Conservation (phyloP, 2,113 vertebrate species). For the Saguinus imperator region DNA sequence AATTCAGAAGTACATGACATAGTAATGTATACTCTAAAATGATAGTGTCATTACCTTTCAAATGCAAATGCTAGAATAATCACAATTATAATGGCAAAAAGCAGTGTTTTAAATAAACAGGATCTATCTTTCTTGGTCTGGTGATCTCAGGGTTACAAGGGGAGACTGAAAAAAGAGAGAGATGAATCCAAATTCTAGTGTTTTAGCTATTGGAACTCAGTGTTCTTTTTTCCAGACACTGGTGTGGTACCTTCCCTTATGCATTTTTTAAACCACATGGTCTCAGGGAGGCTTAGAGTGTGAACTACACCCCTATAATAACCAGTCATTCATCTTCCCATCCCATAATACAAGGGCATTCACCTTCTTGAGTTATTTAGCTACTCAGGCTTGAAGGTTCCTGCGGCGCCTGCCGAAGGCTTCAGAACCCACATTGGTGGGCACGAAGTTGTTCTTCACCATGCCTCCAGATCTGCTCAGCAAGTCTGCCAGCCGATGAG, state of each 20-base stretch:
- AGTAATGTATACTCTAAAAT: neutral
- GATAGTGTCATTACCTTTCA: neutral
- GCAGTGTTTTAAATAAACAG: neutral
- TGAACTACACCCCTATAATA: neutral
- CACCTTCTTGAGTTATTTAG: constrained; percentile 80
- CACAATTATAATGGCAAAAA: neutral
- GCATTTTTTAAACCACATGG: neutral
- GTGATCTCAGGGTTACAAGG: neutral
- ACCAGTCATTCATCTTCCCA: neutral
- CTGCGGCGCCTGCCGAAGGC: constrained; percentile 91
- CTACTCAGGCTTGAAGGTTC: constrained; percentile 78
- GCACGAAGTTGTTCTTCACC: constrained; percentile 90
- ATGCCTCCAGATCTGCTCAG: constrained; percentile 94
- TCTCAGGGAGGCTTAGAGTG: neutral
- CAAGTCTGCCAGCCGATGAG: constrained; percentile 93
- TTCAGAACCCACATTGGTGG: constrained; percentile 92
- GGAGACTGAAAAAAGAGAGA: neutral
- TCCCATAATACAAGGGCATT: neutral
- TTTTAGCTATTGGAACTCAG: neutral
- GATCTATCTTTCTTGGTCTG: neutral
- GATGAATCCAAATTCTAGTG: neutral
- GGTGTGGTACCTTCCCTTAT: neutral
- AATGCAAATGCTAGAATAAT: neutral
- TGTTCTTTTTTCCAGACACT: neutral
- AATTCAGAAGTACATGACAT: neutral